Percentiles rank a stretch among this genome's conserved stretches.
Conservation (phyloP, 1,140 invertebrate species). For the Eriocheir sinensis region DNA sequence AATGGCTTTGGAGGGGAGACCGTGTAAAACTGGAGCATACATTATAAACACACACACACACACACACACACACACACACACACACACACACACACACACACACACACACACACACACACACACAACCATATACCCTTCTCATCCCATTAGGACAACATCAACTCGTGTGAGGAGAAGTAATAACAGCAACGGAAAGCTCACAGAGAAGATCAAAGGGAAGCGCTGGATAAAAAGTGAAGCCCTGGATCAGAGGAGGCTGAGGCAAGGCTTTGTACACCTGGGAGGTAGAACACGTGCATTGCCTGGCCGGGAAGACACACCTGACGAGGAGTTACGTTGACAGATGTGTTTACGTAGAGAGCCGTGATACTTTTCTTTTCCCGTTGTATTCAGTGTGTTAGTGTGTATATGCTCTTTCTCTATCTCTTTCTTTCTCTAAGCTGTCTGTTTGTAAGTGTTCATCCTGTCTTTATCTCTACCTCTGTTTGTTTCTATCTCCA, state of each 20-base stretch:
- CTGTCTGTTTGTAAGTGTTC: no score
- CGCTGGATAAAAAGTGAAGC: background rate
- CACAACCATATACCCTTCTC: no score
- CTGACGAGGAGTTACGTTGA: background rate
- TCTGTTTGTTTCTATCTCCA: no score
- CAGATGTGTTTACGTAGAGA: background rate
- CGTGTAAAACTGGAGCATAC: no score
- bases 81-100: no score
- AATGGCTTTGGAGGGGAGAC: no score
- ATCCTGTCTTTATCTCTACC: no score
- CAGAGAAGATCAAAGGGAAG: background rate
- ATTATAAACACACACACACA: no score
- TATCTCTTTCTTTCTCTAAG: slow-evolving; percentile 12
- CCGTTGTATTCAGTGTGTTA: background rate
- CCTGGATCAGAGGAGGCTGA: background rate
- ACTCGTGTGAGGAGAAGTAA: background rate
- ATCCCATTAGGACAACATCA: no score
- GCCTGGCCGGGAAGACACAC: background rate
- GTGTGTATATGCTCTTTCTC: background rate
- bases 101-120: no score
- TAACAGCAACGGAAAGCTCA: background rate
- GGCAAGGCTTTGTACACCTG: background rate
- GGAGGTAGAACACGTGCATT: background rate
- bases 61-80: no score
- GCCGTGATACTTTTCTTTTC: background rate